A percentile compares a stretch with the other conserved stretches of the same genome.
Conservation (phyloP, 2,797 vertebrate species). For the Pempheris klunzingeri region DNA sequence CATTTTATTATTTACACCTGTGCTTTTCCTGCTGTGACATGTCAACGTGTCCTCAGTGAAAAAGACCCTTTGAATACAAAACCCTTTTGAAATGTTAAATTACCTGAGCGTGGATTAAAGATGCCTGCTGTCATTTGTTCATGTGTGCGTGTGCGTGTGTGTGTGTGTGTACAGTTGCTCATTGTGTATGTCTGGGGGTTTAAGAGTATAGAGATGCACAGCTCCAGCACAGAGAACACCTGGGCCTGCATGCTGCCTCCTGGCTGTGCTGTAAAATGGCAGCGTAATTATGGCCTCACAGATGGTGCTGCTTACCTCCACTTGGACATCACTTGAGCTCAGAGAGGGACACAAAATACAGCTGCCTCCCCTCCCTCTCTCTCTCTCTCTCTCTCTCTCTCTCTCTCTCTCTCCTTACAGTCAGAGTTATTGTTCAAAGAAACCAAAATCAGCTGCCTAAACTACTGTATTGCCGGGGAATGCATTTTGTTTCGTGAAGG, state of each 20-base stretch:
- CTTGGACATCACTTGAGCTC: slow-evolving; percentile 78
- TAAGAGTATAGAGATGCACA: slow-evolving; percentile 55
- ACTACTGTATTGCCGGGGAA: slow-evolving; percentile 13
- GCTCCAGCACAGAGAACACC: slow-evolving; percentile 70
- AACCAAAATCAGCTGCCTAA: slow-evolving; percentile 21
- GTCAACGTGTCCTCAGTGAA: neutral
- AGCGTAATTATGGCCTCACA: slow-evolving; percentile 78
- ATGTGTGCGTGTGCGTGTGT: neutral
- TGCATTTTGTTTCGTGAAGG: slow-evolving; percentile 13
- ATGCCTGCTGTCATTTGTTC: neutral
- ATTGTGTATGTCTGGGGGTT: slow-evolving; percentile 26
- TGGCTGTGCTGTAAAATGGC: slow-evolving; percentile 74
- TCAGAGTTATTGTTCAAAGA: slow-evolving; percentile 23
- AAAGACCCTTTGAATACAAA: neutral
- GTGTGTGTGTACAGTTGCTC: neutral
- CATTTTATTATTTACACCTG: neutral
- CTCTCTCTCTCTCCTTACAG: slow-evolving; percentile 7
- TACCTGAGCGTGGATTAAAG: neutral
- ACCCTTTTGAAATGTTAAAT: slow-evolving; percentile 3
- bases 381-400: neutral
- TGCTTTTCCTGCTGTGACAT: neutral
- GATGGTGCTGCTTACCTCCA: slow-evolving; percentile 79
- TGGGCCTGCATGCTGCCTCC: slow-evolving; percentile 76
- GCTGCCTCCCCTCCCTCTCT: slow-evolving; percentile 7
- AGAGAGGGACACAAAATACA: slow-evolving; percentile 60